Evolutionary conservation across 1,140 invertebrate species (phyloP).

Genomic region (Pantala flavescens): DNA sequence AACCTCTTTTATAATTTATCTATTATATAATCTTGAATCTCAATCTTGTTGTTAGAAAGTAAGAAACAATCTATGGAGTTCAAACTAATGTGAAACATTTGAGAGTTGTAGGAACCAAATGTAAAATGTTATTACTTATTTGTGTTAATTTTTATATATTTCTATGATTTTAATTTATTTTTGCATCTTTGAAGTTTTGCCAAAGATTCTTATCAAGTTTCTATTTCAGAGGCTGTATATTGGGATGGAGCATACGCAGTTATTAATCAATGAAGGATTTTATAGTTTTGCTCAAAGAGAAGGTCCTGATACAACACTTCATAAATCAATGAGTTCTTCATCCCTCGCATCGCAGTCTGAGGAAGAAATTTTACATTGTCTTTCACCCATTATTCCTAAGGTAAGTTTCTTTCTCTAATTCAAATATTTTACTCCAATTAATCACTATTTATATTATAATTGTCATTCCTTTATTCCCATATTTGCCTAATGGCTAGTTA

Average conservation of each 20-base stretch:
- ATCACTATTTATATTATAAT: neutral
- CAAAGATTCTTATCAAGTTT: too few species aligned
- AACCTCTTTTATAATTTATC: too few species aligned
- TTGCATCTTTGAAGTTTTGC: too few species aligned
- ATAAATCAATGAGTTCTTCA: neutral
- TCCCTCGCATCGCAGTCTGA: neutral
- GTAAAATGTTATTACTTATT: too few species aligned
- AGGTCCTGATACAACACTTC: neutral
- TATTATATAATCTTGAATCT: too few species aligned
- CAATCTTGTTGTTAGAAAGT: too few species aligned
- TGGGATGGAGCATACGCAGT: conserved; percentile 54
- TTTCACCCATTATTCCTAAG: conserved; percentile 64
- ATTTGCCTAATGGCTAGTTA: neutral
- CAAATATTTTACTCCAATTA: too few species aligned
- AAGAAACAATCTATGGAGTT: too few species aligned
- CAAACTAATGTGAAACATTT: too few species aligned
- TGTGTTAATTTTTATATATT: too few species aligned
- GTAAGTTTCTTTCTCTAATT: conserved; percentile 30
- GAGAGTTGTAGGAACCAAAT: too few species aligned
- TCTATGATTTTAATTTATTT: too few species aligned
- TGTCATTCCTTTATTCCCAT: neutral
- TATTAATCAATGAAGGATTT: conserved; percentile 52
- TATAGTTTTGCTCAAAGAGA: conserved; percentile 43
- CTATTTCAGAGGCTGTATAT: conserved; percentile 56
- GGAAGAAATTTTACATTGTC: conserved; percentile 37